Conservation (phyloP, 2,888 invertebrate species). For the Imbricaverruca yamaguchii region DNA sequence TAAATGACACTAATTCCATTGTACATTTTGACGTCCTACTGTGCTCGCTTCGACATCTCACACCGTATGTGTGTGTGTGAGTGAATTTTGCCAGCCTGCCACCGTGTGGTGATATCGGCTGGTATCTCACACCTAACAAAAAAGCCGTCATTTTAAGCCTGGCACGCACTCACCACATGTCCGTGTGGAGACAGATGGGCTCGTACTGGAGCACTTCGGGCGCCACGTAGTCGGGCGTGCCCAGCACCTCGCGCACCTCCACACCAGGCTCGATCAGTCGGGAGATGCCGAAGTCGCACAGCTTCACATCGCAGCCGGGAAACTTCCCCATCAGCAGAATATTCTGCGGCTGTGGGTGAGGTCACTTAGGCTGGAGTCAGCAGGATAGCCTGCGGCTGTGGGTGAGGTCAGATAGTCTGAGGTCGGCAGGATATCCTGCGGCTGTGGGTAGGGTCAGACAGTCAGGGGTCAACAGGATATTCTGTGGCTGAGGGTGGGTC, state of each 20-base stretch:
- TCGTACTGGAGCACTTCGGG: conserved; percentile 94
- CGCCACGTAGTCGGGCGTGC: conserved; percentile 92
- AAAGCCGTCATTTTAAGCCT: no score
- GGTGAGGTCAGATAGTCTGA: not conserved
- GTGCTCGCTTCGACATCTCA: no score
- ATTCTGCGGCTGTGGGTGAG: conserved; percentile 73
- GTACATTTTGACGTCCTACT: no score
- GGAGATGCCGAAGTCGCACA: conserved; percentile 91
- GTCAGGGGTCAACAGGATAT: no score
- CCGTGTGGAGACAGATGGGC: conserved; percentile 83
- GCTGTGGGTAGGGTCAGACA: no score
- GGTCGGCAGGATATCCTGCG: not conserved
- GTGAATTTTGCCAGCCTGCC: no score
- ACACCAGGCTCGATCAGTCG: conserved; percentile 82
- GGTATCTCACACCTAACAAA: no score
- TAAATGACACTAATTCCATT: no score
- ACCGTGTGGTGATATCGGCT: no score
- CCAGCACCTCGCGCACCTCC: conserved; percentile 88
- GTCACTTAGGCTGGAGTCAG: not conserved
- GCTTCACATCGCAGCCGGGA: conserved; percentile 69
- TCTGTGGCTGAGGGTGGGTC: not conserved
- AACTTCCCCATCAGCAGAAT: conserved; percentile 72
- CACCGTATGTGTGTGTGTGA: no score
- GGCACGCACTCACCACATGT: conserved; percentile 66
- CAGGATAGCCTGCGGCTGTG: no score